These are phyloP conservation scores for Equus quagga DNA, from an alignment of 2,113 vertebrate genomes.

Conservation along the genomic window DNA sequence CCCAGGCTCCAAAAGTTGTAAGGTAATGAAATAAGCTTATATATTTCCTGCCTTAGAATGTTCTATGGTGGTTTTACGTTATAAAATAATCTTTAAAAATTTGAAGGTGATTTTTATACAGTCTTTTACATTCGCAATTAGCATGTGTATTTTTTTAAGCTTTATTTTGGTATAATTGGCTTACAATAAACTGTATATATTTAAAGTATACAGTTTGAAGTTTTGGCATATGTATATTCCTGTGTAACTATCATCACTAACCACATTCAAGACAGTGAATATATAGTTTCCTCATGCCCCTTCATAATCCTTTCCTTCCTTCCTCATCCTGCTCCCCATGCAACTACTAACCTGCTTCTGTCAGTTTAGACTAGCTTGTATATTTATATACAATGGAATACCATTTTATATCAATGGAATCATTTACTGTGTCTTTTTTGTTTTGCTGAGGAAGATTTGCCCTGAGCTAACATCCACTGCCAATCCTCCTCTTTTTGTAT, in stretches of 20 bases:
- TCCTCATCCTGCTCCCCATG: no score
- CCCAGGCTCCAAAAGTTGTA: conserved; percentile 84
- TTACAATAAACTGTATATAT: not conserved
- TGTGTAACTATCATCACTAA: not conserved
- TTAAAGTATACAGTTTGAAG: not conserved
- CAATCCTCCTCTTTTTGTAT: no score
- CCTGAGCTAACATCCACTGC: no score
- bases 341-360: not conserved
- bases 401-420: not conserved
- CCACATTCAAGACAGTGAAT: not conserved
- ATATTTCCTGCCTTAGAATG: conserved; percentile 31
- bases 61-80: conserved; percentile 11
- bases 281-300: not conserved
- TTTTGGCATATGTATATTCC: not conserved
- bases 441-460: no score
- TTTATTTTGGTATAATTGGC: conserved; percentile 23
- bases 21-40: conserved; percentile 78
- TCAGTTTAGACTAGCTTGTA: not conserved
- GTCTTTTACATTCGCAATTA: conserved; percentile 46
- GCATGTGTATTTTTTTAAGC: not conserved
- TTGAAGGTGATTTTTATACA: not conserved
- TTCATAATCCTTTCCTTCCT: not conserved
- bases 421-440: not conserved
- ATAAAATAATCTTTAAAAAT: conserved; percentile 50
- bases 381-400: not conserved